phyloP scores from a whole-genome alignment of 2,797 vertebrate species.

The Aythya fuligula region DNA sequence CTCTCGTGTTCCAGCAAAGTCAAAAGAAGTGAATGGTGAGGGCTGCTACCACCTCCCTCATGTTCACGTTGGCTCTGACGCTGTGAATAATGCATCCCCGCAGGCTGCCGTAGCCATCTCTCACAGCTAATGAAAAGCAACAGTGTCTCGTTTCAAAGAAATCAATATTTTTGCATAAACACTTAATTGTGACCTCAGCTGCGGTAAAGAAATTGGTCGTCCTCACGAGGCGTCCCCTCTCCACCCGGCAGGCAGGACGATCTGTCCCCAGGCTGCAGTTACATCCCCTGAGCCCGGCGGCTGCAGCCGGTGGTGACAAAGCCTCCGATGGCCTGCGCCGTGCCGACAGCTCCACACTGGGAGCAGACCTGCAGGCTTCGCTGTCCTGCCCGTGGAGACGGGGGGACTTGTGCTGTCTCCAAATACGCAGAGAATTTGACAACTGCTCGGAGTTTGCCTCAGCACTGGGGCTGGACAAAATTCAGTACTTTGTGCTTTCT shows the following conservation, averaged over 20 bases:
- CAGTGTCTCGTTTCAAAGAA: not conserved
- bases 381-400: not conserved
- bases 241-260: not conserved
- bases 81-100: not conserved
- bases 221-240: not conserved
- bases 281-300: not conserved
- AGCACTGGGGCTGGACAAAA: not conserved
- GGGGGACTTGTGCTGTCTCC: not conserved
- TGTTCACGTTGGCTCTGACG: not conserved
- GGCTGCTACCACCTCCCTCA: not conserved
- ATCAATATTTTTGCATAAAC: not conserved
- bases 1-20: accelerated
- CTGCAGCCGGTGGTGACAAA: not conserved
- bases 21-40: not conserved
- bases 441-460: not conserved
- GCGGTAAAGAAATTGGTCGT: not conserved
- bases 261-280: not conserved
- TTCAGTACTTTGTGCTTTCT: not conserved
- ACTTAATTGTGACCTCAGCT: not conserved
- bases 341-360: not conserved
- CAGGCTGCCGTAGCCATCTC: not conserved
- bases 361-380: not conserved
- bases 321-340: not conserved
- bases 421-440: not conserved
- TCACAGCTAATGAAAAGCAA: not conserved